A percentile compares a stretch with the other conserved stretches of the same genome.
These are phyloP conservation scores for Guaruba guarouba DNA, from an alignment of 2,113 vertebrate genomes.

Conservation along the genomic window DNA sequence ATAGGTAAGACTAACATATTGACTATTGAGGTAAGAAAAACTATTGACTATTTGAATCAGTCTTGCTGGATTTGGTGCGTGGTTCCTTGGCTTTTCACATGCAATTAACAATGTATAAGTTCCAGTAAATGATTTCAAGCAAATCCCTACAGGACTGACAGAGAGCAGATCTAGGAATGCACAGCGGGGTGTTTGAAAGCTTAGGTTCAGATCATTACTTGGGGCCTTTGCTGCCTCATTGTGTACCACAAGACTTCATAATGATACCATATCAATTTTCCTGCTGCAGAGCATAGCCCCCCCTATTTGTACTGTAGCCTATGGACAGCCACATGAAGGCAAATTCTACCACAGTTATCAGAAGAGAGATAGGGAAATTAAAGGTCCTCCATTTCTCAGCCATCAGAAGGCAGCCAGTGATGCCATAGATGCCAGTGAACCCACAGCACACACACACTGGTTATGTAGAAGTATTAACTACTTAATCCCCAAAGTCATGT, in stretches of 20 bases:
- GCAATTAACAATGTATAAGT: background rate
- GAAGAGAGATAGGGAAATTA: background rate
- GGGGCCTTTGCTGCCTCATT: background rate
- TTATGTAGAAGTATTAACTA: background rate
- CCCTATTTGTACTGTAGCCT: background rate
- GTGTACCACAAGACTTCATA: background rate
- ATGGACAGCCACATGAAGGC: background rate
- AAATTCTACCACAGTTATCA: background rate
- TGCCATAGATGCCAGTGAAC: background rate
- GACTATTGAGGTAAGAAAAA: background rate
- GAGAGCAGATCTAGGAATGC: background rate
- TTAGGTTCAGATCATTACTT: background rate
- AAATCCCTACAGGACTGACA: background rate
- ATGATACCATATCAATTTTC: accelerated
- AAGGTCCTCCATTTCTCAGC: background rate
- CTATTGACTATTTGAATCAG: background rate
- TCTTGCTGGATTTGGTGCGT: accelerated
- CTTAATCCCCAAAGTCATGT: background rate
- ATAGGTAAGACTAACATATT: background rate
- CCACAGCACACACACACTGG: background rate
- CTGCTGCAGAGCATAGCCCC: background rate
- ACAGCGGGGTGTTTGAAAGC: background rate
- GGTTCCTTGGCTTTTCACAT: background rate
- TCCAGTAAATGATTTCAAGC: background rate
- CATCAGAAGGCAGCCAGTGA: background rate